phyloP scores from a whole-genome alignment of 53 echinoderm and acorn worm genomes.

The Antedon mediterranea region DNA sequence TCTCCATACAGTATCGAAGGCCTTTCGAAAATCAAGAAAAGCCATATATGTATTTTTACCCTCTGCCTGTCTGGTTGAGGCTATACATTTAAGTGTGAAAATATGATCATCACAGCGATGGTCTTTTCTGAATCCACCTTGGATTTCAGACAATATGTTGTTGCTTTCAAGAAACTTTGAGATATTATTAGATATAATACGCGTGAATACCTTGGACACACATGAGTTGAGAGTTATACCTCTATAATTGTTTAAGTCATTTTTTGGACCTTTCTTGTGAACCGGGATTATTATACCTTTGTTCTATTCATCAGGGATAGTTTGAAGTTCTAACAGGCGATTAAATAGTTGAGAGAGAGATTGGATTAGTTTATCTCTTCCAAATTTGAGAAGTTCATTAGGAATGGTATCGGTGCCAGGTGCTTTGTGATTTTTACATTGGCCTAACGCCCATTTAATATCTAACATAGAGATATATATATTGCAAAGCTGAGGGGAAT shows the following conservation, averaged over 20 bases:
- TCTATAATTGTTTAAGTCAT: not conserved
- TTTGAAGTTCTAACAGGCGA: not conserved
- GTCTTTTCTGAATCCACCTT: not conserved
- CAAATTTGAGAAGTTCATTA: not conserved
- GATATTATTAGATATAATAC: not conserved
- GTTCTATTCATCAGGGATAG: not conserved
- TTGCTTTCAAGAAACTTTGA: not conserved
- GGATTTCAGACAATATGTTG: no score
- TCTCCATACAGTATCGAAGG: slow-evolving; percentile 13
- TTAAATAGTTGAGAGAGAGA: not conserved
- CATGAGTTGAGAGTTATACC: not conserved
- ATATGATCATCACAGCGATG: not conserved
- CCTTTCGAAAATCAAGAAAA: slow-evolving; percentile 14
- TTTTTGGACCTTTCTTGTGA: not conserved
- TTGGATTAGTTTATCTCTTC: not conserved
- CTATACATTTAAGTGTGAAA: not conserved
- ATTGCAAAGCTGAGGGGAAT: no score
- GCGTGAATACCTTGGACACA: not conserved
- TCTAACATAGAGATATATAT: not conserved
- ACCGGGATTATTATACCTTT: not conserved
- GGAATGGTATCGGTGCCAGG: not conserved
- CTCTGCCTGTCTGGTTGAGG: not conserved
- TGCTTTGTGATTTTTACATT: not conserved
- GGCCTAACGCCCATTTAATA: not conserved
- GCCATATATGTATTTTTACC: not conserved